A percentile compares a stretch with the other conserved stretches of the same genome.
phyloP scores from a whole-genome alignment of 2,113 vertebrate genomes.

The Camelus dromedarius region DNA sequence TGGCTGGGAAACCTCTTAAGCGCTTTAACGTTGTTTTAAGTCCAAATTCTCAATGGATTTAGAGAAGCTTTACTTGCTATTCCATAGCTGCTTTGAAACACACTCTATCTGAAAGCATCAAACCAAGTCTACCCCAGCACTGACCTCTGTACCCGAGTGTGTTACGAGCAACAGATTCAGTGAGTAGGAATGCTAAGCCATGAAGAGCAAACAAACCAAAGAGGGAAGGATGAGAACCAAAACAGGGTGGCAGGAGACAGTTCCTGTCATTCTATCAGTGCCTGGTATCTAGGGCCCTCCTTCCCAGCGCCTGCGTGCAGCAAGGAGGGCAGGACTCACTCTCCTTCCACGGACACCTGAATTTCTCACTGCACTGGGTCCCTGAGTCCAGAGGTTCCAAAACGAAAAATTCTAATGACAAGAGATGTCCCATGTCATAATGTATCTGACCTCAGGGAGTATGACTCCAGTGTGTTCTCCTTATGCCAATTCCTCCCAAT shows the following conservation, averaged over 20 bases:
- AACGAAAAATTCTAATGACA: neutral
- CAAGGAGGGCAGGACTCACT: neutral
- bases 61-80: neutral
- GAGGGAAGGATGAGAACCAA: neutral
- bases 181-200: neutral
- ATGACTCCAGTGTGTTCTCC: neutral
- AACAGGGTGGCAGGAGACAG: neutral
- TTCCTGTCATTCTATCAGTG: neutral
- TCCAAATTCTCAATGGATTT: neutral
- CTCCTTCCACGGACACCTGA: neutral
- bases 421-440: neutral
- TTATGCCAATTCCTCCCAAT: neutral
- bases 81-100: neutral
- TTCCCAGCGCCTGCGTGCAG: rapidly evolving
- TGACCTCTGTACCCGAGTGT: neutral
- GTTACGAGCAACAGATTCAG: neutral
- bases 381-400: neutral
- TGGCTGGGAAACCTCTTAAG: neutral
- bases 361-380: neutral
- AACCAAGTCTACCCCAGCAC: neutral
- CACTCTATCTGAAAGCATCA: neutral
- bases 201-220: neutral
- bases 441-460: neutral
- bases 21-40: neutral
- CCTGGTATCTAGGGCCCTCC: neutral